phyloP scores from a whole-genome alignment of 2,888 invertebrate species.

The Hemicrepidius hirtus region DNA sequence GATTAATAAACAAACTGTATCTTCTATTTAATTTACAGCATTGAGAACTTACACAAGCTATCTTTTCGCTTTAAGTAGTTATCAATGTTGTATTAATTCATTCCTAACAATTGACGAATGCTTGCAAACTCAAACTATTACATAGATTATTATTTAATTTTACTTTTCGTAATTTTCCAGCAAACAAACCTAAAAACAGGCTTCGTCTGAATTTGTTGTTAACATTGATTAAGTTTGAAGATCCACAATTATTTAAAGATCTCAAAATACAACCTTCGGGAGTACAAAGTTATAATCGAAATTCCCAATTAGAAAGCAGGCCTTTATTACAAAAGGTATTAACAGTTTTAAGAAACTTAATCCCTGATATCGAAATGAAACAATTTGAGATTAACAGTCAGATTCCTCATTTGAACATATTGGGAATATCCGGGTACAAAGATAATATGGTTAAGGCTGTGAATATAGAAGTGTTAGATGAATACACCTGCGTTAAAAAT shows the following conservation, averaged over 20 bases:
- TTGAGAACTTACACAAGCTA: too few relatives aligned
- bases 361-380: slow-evolving; percentile 58
- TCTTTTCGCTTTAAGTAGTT: too few relatives aligned
- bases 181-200: slow-evolving; percentile 23
- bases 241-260: slow-evolving; percentile 64
- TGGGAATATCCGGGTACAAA: slow-evolving; percentile 68
- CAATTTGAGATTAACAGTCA: slow-evolving; percentile 63
- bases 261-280: slow-evolving; percentile 58
- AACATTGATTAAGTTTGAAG: slow-evolving; percentile 69
- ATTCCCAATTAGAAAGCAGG: slow-evolving; percentile 64
- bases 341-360: slow-evolving; percentile 59
- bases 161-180: slow-evolving; percentile 23
- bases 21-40: too few relatives aligned
- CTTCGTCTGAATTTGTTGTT: slow-evolving; percentile 67
- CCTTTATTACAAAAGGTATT: slow-evolving; percentile 63
- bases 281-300: slow-evolving; percentile 56
- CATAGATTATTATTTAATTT: too few relatives aligned
- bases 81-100: too few relatives aligned
- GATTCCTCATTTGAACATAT: slow-evolving; percentile 68
- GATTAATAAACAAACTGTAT: too few relatives aligned
- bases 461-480: slow-evolving; percentile 72
- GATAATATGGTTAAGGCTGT: slow-evolving; percentile 66
- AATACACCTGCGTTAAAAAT: slow-evolving; percentile 68
- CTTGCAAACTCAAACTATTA: too few relatives aligned
- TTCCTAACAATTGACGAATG: too few relatives aligned